Conservation (phyloP, 2,888 invertebrate species). For the Tetranychus truncatus region DNA sequence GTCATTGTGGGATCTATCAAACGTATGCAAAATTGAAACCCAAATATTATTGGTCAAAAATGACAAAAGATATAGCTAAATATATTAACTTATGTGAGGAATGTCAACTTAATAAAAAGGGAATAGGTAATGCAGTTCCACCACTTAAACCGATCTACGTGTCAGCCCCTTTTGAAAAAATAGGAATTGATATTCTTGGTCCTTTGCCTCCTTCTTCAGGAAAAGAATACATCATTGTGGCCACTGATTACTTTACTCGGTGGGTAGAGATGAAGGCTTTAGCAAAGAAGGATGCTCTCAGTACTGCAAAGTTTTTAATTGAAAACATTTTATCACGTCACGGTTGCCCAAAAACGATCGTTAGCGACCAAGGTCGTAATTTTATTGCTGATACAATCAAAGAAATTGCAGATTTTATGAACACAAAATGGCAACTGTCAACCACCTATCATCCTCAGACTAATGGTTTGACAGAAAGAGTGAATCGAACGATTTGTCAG, state of each 20-base stretch:
- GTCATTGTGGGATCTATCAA: too few relatives aligned
- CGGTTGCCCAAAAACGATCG: background rate
- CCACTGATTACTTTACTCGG: background rate
- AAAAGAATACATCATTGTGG: background rate
- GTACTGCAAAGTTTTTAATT: background rate
- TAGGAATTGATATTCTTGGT: too few relatives aligned
- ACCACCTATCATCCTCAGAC: background rate
- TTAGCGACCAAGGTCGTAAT: background rate
- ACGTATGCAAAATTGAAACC: too few relatives aligned
- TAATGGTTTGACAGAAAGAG: background rate
- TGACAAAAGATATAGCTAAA: too few relatives aligned
- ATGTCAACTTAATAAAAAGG: too few relatives aligned
- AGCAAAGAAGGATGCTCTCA: background rate
- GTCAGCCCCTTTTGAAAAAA: too few relatives aligned
- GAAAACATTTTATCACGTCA: background rate
- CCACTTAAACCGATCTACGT: too few relatives aligned
- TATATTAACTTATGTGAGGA: too few relatives aligned
- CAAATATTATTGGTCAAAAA: too few relatives aligned
- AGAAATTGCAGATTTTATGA: too few relatives aligned
- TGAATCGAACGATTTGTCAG: background rate
- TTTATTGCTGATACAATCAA: background rate
- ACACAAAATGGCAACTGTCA: too few relatives aligned
- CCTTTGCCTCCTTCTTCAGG: background rate
- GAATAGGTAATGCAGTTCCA: too few relatives aligned
- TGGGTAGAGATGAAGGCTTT: background rate